Evolutionary conservation across 2,113 vertebrate species (phyloP).

Genomic region (Aythya baeri): DNA sequence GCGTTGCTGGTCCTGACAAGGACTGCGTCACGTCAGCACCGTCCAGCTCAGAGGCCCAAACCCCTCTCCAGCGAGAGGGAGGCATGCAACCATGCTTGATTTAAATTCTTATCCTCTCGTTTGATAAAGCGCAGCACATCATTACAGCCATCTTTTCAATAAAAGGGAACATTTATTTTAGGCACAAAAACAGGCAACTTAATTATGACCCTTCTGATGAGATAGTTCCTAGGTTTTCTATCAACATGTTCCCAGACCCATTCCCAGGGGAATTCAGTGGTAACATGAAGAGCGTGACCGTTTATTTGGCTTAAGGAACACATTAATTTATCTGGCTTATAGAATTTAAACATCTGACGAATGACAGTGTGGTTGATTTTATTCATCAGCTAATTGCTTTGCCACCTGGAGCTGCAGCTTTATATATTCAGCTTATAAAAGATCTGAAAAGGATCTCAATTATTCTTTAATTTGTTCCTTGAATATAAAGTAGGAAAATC

Average conservation of each 20-base stretch:
- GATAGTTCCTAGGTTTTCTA: slow-evolving; percentile 58
- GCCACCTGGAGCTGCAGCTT: slow-evolving; percentile 91
- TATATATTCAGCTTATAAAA: slow-evolving; percentile 93
- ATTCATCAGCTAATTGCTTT: slow-evolving; percentile 99
- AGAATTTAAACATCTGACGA: slow-evolving; percentile 95
- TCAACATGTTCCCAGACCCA: slow-evolving; percentile 62
- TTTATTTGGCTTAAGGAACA: slow-evolving; percentile 92
- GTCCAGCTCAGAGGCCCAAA: background rate
- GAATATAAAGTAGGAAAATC: slow-evolving; percentile 97
- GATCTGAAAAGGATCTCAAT: slow-evolving; percentile 90
- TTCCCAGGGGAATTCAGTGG: slow-evolving; percentile 77
- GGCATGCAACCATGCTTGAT: background rate
- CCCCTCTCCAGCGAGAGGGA: background rate
- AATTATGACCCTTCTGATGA: slow-evolving; percentile 76
- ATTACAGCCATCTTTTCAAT: slow-evolving; percentile 9
- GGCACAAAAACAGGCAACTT: slow-evolving; percentile 67
- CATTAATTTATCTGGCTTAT: slow-evolving; percentile 89
- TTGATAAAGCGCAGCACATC: slow-evolving; percentile 42
- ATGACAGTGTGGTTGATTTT: slow-evolving; percentile 91
- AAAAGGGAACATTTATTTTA: slow-evolving; percentile 63
- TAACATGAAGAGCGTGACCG: slow-evolving; percentile 84
- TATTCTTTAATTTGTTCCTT: slow-evolving; percentile 93
- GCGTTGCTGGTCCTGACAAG: background rate
- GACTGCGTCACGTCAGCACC: background rate
- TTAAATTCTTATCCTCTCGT: background rate